Conservation (phyloP, 2,888 invertebrate genomes). For the Malachius bipustulatus region DNA sequence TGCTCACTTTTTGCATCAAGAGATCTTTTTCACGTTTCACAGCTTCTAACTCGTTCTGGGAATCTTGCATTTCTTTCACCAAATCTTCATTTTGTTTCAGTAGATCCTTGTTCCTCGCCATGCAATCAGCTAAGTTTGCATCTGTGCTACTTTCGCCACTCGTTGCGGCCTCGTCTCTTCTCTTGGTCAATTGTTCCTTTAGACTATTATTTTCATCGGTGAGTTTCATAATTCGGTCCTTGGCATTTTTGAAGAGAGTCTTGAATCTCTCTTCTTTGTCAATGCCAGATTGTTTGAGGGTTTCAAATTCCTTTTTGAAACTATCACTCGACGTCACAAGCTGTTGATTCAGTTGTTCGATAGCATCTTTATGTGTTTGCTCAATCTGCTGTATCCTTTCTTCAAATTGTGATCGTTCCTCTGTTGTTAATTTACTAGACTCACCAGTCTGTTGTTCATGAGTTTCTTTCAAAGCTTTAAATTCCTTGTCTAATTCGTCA, state of each 20-base stretch:
- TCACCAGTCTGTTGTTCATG: slow-evolving; percentile 43
- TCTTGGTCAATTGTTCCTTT: slow-evolving; percentile 32
- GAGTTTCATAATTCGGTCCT: slow-evolving; percentile 58
- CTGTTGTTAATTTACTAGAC: slow-evolving; percentile 37
- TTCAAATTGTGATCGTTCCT: slow-evolving; percentile 39
- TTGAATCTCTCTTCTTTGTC: slow-evolving; percentile 40
- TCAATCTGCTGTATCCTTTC: slow-evolving; percentile 35
- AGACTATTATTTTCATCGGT: slow-evolving; percentile 56
- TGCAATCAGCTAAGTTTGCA: slow-evolving; percentile 34
- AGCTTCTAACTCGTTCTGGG: slow-evolving; percentile 53
- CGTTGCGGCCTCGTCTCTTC: slow-evolving; percentile 31
- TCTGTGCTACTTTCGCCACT: slow-evolving; percentile 36
- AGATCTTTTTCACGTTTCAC: slow-evolving; percentile 56
- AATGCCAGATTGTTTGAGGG: slow-evolving; percentile 32
- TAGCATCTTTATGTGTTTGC: slow-evolving; percentile 36
- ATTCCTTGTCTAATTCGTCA: slow-evolving; percentile 59
- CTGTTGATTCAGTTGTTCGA: slow-evolving; percentile 38
- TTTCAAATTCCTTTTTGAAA: slow-evolving; percentile 40
- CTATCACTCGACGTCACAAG: slow-evolving; percentile 38
- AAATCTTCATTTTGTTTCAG: slow-evolving; percentile 52
- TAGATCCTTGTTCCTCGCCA: slow-evolving; percentile 51
- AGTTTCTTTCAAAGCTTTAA: slow-evolving; percentile 37
- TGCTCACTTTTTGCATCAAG: slow-evolving; percentile 48
- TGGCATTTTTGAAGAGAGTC: slow-evolving; percentile 56
- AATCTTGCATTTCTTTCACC: slow-evolving; percentile 46